Base-by-base conservation (phyloP, 2,113 vertebrate genomes). In the Alosa alosa region DNA sequence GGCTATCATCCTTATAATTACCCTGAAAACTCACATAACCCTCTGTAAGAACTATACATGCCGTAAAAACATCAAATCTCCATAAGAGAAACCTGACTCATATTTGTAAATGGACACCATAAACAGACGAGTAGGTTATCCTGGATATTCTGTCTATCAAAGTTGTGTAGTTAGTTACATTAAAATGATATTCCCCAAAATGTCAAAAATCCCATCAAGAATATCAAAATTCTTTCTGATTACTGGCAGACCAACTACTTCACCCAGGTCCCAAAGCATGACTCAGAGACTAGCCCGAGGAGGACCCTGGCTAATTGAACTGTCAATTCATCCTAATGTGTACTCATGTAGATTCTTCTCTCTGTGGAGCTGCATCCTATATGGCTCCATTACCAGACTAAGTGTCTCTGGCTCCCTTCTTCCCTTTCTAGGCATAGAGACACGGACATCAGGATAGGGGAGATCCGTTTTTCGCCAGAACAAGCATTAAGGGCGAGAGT, bases 1-100 rank as follows among this genome's bases (percentile, higher is more conserved):
- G 31, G 31, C 31, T 31, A 31, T 31, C 57, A 87, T 89, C 78
- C 85, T 83, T 82, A 64, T 86, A 91, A 60, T 31, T 6, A 50
- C 72, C 31, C 52, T 81, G 22, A 44, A 68, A 78, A 78, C 31
- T 17, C 31, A 17, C 6, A 13, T 78, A 31, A 39, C 55, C 36
- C 36, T 83, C 31, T 86, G 25, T 6, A 17, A 84, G 78, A 81
- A 84, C 68, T 84, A 83, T 85, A 84, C 83, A 85, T 84, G 85
- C 49, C 41, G 20, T 82, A 86, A 83, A 81, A 39, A 39, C 8
- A 1, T 39, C 0, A 36, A 11, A 78, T 10, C 31, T 10, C 31
- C 11, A 78, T 10, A 39, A 78, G 31, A 39, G 13, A 78, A 78
- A 22, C 20, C 5, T 78, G 31, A 36, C 31, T 78, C 2, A 72